Conservation (phyloP, 2,888 invertebrate genomes). For the Oscheius sp. region DNA sequence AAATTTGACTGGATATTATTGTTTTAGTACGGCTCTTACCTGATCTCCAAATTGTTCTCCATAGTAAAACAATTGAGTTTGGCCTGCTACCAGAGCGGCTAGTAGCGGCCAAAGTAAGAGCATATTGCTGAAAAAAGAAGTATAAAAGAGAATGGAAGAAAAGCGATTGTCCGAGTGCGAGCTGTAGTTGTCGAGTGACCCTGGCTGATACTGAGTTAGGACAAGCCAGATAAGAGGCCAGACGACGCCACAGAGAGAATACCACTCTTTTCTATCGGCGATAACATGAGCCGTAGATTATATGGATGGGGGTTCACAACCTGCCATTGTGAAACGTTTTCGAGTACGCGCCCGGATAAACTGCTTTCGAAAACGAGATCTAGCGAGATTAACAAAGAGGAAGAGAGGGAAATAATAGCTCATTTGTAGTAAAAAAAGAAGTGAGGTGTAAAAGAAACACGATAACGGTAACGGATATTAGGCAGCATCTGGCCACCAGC, state of each 20-base stretch:
- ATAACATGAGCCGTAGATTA: neutral
- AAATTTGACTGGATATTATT: too few species aligned
- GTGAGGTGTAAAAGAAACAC: constrained; percentile 13
- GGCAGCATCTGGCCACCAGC: constrained; percentile 24
- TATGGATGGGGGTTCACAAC: neutral
- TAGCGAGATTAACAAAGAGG: neutral
- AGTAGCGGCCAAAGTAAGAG: constrained; percentile 23
- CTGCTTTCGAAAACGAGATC: neutral
- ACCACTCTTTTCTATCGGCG: constrained; percentile 2
- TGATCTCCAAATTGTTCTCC: constrained; percentile 32
- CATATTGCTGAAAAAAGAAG: constrained; percentile 16
- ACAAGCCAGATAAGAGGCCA: constrained; percentile 19
- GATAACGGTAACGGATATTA: constrained; percentile 19
- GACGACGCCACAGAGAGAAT: constrained; percentile 5
- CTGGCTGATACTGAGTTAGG: constrained; percentile 27
- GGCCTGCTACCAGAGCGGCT: constrained; percentile 11
- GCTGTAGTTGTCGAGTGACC: constrained; percentile 7
- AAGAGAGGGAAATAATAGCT: neutral
- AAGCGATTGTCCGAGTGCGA: neutral
- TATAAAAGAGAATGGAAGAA: neutral
- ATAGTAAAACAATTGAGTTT: constrained; percentile 30
- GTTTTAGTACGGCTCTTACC: too few species aligned
- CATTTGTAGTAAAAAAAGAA: neutral
- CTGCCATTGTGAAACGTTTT: constrained; percentile 19
- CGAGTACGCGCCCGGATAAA: neutral